Conservation (phyloP, 2,888 invertebrate species). For the Chymomyza fuscimana region DNA sequence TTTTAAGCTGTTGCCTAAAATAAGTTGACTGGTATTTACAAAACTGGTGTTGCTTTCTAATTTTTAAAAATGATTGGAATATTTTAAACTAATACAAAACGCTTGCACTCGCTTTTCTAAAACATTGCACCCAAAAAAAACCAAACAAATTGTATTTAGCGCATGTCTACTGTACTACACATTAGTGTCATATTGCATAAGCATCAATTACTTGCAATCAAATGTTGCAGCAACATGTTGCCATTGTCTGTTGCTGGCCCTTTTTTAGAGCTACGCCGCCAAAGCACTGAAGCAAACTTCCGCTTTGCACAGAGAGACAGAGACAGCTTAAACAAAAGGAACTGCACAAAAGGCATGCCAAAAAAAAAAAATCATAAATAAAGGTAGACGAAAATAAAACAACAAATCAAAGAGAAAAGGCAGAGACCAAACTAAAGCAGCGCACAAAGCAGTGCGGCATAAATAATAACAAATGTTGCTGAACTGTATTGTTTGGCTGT, state of each 20-base stretch:
- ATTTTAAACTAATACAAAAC: no score
- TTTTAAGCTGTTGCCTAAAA: no score
- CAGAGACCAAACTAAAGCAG: background rate
- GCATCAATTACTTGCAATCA: conserved; percentile 1
- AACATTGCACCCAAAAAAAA: no score
- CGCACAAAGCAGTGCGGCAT: background rate
- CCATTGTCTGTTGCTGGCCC: conserved; percentile 26
- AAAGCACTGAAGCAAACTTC: conserved; percentile 63
- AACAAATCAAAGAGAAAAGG: conserved; percentile 12
- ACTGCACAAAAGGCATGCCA: conserved; percentile 51
- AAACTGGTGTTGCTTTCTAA: no score
- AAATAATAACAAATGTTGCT: background rate
- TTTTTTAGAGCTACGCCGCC: conserved; percentile 4
- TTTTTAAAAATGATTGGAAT: no score
- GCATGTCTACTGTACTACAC: no score
- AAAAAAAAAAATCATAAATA: conserved; percentile 8
- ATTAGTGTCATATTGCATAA: background rate
- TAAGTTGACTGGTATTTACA: no score
- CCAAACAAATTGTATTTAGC: no score
- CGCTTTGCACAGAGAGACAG: conserved; percentile 27
- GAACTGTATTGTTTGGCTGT: background rate
- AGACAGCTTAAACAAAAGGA: background rate
- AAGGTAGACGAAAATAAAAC: conserved; percentile 1
- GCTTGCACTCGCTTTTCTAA: no score
- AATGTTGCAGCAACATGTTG: conserved; percentile 33